These are phyloP conservation scores for Cyaniris semiargus DNA, from an alignment of 2,888 invertebrate species.

Conservation along the genomic window DNA sequence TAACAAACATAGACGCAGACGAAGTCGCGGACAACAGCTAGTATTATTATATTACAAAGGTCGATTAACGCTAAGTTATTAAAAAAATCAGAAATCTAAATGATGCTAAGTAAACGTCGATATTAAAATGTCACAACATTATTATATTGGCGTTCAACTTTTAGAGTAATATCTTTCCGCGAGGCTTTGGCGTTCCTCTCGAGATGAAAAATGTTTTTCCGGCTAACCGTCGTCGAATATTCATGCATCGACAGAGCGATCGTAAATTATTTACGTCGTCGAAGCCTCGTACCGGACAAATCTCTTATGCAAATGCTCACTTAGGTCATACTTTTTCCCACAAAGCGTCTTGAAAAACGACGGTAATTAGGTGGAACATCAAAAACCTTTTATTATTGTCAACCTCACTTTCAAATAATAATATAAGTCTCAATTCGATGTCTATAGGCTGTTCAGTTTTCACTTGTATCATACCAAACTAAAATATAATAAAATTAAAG, in stretches of 20 bases:
- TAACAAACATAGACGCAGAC: no score
- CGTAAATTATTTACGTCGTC: slow-evolving; percentile 64
- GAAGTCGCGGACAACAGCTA: no score
- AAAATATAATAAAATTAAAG: no score
- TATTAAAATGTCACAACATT: slow-evolving; percentile 68
- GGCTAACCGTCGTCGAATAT: slow-evolving; percentile 61
- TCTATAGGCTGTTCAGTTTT: no score
- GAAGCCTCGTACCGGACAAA: slow-evolving; percentile 52
- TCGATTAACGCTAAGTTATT: not conserved
- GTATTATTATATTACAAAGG: no score
- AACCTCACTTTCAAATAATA: not conserved
- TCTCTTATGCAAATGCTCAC: slow-evolving; percentile 50
- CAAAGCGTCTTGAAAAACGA: slow-evolving; percentile 11
- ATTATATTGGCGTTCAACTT: slow-evolving; percentile 67
- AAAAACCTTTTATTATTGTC: not conserved
- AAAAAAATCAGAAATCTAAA: slow-evolving; percentile 39
- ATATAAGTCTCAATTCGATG: no score
- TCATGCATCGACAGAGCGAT: slow-evolving; percentile 58
- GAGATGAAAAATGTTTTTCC: slow-evolving; percentile 64
- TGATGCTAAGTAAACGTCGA: slow-evolving; percentile 64
- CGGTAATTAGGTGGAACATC: not conserved
- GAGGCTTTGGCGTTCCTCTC: slow-evolving; percentile 54
- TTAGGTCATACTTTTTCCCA: slow-evolving; percentile 41
- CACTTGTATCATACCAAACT: no score
- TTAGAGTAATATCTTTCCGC: slow-evolving; percentile 64